Conservation (phyloP, 2,797 vertebrate species). For the Mus spretus region DNA sequence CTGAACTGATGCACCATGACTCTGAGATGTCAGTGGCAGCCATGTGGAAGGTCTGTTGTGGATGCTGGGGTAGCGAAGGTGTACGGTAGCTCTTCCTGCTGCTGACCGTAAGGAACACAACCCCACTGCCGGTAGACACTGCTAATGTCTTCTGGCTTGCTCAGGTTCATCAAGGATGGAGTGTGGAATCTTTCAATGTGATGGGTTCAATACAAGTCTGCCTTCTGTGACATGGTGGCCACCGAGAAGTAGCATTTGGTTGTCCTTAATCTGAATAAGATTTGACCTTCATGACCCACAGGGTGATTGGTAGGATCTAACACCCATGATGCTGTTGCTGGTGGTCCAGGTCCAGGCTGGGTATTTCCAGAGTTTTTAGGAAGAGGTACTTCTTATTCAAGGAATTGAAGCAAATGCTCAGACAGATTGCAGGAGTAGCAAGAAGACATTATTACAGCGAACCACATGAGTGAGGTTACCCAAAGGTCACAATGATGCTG, state of each 20-base stretch:
- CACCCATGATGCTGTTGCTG: neutral
- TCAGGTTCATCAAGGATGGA: neutral
- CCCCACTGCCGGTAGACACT: neutral
- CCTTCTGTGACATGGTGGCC: neutral
- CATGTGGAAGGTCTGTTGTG: neutral
- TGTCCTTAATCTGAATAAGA: neutral
- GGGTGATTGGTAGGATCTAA: neutral
- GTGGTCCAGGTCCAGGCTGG: neutral
- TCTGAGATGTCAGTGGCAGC: neutral
- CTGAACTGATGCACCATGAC: neutral
- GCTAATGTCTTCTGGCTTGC: neutral
- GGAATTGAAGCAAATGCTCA: neutral
- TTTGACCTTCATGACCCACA: neutral
- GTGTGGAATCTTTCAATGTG: neutral
- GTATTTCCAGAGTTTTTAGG: neutral
- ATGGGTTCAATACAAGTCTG: neutral
- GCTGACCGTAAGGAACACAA: neutral
- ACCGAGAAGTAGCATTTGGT: neutral
- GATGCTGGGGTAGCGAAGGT: neutral
- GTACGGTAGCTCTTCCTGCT: rapidly evolving
- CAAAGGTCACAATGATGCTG: neutral
- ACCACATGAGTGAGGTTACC: neutral
- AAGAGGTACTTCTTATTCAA: neutral
- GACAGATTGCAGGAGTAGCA: neutral
- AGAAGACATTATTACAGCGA: no score